Evolutionary conservation across 2,888 invertebrate species (phyloP).

Genomic region (Drosophila basisetae): DNA sequence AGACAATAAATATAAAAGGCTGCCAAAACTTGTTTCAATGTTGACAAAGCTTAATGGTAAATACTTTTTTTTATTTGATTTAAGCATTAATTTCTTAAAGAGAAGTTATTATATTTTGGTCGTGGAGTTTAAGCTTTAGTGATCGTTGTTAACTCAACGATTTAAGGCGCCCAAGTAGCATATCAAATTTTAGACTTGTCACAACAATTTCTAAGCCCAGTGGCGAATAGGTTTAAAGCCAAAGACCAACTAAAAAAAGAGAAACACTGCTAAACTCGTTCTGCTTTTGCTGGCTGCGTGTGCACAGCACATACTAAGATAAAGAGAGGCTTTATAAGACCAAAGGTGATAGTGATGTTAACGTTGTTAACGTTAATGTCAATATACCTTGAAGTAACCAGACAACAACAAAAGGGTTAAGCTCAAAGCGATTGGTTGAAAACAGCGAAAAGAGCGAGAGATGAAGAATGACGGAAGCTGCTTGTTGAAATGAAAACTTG

Average conservation of each 20-base stretch:
- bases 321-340: slow-evolving; percentile 9
- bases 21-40: slow-evolving; percentile 31
- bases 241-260: slow-evolving; percentile 8
- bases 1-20: slow-evolving; percentile 1
- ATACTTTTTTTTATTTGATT: neutral
- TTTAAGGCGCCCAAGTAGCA: neutral
- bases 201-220: slow-evolving; percentile 1
- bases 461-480: slow-evolving; percentile 45
- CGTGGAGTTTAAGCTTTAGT: neutral
- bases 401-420: slow-evolving; percentile 13
- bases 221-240: slow-evolving; percentile 21
- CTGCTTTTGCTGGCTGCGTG: neutral
- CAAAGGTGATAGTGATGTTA: slow-evolving; percentile 47
- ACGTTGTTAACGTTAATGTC: slow-evolving; percentile 16
- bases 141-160: slow-evolving; percentile 12
- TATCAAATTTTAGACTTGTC: slow-evolving; percentile 5
- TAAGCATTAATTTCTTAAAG: neutral
- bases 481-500: slow-evolving; percentile 35
- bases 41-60: neutral
- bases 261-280: slow-evolving; percentile 16
- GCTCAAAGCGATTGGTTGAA: slow-evolving; percentile 23
- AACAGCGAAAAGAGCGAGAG: slow-evolving; percentile 12
- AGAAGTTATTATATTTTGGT: neutral
- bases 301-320: slow-evolving; percentile 12
- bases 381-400: slow-evolving; percentile 30